A percentile compares a stretch with the other conserved stretches of the same genome.
phyloP scores from a whole-genome alignment of 2,888 invertebrate genomes.

The Tiliacea citrago region DNA sequence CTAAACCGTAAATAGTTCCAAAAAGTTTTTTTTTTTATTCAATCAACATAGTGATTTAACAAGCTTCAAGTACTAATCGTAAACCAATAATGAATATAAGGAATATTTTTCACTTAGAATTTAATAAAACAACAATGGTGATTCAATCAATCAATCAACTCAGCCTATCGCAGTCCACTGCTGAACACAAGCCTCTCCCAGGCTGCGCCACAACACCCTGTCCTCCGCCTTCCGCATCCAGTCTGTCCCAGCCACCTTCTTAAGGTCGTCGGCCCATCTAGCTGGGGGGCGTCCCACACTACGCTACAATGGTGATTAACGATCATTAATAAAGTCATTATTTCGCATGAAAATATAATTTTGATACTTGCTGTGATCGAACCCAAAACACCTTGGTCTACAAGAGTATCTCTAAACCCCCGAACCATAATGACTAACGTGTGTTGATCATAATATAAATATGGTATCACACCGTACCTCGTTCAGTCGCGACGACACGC shows the following conservation, averaged over 20 bases:
- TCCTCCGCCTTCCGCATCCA: too few species aligned
- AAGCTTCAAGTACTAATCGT: neutral
- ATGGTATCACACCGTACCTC: slow-evolving; percentile 3
- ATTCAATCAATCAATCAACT: too few species aligned
- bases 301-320: too few species aligned
- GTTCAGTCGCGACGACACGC: neutral
- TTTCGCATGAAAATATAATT: neutral
- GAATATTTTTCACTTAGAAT: neutral
- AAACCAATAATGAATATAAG: neutral
- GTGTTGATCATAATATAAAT: slow-evolving; percentile 5
- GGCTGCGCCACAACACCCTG: too few species aligned
- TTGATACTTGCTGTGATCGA: neutral
- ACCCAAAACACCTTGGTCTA: neutral
- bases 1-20: too few species aligned
- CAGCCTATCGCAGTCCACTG: too few species aligned
- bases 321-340: neutral
- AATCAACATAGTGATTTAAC: neutral
- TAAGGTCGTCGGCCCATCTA: too few species aligned
- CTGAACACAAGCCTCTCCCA: too few species aligned
- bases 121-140: neutral
- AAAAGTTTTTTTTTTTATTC: neutral
- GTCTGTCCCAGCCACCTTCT: too few species aligned
- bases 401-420: neutral
- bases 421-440: neutral
- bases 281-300: too few species aligned